phyloP scores from a whole-genome alignment of 2,797 vertebrate species.

The Erethizon dorsatum region DNA sequence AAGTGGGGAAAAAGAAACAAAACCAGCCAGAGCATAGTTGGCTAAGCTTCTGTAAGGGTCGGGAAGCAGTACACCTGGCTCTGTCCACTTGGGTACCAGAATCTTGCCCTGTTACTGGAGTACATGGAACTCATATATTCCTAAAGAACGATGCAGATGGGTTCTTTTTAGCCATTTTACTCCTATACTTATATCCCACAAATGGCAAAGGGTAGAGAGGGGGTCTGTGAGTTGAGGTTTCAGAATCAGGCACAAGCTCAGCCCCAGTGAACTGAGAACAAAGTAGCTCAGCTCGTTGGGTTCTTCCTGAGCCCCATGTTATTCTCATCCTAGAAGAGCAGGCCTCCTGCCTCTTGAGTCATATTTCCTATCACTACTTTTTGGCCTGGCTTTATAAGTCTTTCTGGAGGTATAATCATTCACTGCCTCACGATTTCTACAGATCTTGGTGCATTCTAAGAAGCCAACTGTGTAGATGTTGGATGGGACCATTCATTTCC shows the following conservation, averaged over 20 bases:
- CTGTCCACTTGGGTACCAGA: background rate
- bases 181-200: background rate
- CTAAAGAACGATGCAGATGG: background rate
- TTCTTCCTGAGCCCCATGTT: background rate
- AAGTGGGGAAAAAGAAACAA: fast-evolving
- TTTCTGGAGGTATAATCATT: background rate
- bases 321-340: background rate
- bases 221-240: background rate
- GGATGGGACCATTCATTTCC: background rate
- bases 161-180: background rate
- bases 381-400: background rate
- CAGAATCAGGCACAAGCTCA: background rate
- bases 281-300: too few relatives aligned
- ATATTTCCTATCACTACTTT: background rate
- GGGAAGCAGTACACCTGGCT: too few relatives aligned
- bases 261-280: fast-evolving
- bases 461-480: too few relatives aligned
- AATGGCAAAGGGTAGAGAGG: too few relatives aligned
- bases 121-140: too few relatives aligned
- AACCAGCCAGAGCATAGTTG: background rate
- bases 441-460: background rate
- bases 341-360: background rate
- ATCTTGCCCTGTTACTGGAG: background rate
- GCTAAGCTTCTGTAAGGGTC: fast-evolving
- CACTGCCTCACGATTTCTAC: background rate